Conservation (phyloP, 2,113 vertebrate genomes). For the Piprites chloris region DNA sequence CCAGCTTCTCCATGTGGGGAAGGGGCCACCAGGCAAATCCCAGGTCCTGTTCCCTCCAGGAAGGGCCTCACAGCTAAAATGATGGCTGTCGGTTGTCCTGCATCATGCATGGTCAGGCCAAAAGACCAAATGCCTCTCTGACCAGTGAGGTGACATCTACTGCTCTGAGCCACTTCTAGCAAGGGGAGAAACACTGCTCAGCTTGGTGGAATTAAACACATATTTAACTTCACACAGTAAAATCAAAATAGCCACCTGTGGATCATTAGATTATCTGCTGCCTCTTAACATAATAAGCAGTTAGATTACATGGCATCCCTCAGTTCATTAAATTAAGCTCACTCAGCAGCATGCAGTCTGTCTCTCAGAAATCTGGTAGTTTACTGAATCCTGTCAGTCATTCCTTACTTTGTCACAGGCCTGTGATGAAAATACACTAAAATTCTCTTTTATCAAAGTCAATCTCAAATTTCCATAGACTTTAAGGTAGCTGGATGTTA, state of each 20-base stretch:
- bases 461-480: background rate
- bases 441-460: background rate
- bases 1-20: background rate
- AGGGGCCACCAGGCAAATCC: background rate
- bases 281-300: slow-evolving; percentile 13
- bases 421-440: background rate
- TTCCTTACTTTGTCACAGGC: background rate
- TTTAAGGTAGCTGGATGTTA: background rate
- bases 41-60: background rate
- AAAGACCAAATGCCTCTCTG: background rate
- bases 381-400: background rate
- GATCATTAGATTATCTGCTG: slow-evolving; percentile 19
- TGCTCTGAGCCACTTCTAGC: background rate
- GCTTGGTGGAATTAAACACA: background rate
- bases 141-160: background rate
- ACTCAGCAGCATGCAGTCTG: background rate
- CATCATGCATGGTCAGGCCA: background rate
- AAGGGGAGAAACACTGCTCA: background rate
- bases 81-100: background rate
- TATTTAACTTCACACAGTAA: background rate
- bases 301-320: background rate
- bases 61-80: background rate
- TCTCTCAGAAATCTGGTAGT: background rate
- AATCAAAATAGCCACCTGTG: slow-evolving; percentile 16
- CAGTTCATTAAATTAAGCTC: slow-evolving; percentile 9